Evolutionary conservation across 2,888 invertebrate genomes (phyloP).

Genomic region (Melieria picta): DNA sequence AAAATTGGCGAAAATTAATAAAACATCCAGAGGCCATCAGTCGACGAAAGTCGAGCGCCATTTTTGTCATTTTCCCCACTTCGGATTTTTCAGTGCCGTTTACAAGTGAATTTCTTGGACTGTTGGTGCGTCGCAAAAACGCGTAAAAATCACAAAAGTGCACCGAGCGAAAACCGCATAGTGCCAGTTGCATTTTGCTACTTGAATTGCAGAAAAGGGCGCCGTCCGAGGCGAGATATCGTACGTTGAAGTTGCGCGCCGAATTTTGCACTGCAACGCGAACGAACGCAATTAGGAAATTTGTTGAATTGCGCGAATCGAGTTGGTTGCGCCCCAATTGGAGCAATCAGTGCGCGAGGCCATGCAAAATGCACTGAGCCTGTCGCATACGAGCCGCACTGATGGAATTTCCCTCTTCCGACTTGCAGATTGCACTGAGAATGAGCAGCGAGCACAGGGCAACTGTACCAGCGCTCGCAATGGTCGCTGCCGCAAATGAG

Average conservation of each 20-base stretch:
- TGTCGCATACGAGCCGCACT: too few species aligned
- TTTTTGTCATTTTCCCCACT: constrained; percentile 34
- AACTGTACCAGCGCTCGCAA: constrained; percentile 18
- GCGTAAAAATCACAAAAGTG: too few species aligned
- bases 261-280: not conserved
- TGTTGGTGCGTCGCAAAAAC: not conserved
- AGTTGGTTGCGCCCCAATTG: too few species aligned
- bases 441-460: constrained; percentile 23
- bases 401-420: not conserved
- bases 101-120: constrained; percentile 17
- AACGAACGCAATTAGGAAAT: constrained; percentile 25
- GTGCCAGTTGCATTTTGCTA: not conserved
- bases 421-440: constrained; percentile 5
- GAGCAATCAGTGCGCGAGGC: too few species aligned
- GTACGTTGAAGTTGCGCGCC: not conserved
- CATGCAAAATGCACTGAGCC: too few species aligned
- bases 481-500: not conserved
- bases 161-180: not conserved
- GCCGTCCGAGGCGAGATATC: not conserved
- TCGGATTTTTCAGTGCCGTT: constrained; percentile 2
- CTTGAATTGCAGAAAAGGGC: not conserved
- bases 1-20: constrained; percentile 9
- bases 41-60: constrained; percentile 32
- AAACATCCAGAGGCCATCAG: constrained; percentile 10
- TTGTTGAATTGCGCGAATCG: not conserved